Evolutionary conservation across 2,113 vertebrate species (phyloP).

Genomic region (Perca schrenkii): DNA sequence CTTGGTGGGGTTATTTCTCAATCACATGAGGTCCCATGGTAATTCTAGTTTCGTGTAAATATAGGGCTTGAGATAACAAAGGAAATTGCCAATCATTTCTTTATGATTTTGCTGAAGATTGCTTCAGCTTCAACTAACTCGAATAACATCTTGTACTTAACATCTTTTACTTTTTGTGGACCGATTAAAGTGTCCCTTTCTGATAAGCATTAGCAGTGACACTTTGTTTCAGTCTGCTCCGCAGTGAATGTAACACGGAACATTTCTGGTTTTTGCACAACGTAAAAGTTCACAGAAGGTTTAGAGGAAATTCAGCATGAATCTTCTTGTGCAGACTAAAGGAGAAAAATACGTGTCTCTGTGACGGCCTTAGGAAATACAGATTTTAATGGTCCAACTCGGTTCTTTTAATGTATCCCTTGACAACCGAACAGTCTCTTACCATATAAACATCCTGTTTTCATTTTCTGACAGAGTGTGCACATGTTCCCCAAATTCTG

Average conservation of each 20-base stretch:
- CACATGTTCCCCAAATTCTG: background rate
- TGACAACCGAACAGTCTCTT: background rate
- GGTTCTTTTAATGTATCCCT: background rate
- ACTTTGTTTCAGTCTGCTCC: conserved; percentile 11
- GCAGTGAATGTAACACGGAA: conserved; percentile 1
- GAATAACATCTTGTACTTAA: background rate
- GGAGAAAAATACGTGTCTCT: conserved; percentile 8
- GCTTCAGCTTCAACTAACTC: background rate
- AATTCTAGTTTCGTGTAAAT: too few species aligned
- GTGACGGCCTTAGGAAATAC: conserved; percentile 4
- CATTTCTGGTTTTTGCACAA: conserved; percentile 17
- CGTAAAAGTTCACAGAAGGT: conserved; percentile 1
- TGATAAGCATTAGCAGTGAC: conserved; percentile 2
- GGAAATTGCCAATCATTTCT: background rate
- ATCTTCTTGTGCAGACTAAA: conserved; percentile 24
- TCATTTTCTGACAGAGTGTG: background rate
- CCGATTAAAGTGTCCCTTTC: background rate
- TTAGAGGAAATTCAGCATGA: conserved; percentile 23
- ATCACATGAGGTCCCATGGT: too few species aligned
- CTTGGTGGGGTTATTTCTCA: too few species aligned
- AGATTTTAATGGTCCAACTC: conserved; percentile 8
- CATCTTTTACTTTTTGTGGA: background rate
- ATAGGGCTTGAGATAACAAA: background rate
- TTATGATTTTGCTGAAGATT: background rate
- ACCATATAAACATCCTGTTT: background rate